Percentiles rank a stretch among this genome's conserved stretches.
Conservation (phyloP, 2,888 invertebrate species). For the Tenthredo notha region DNA sequence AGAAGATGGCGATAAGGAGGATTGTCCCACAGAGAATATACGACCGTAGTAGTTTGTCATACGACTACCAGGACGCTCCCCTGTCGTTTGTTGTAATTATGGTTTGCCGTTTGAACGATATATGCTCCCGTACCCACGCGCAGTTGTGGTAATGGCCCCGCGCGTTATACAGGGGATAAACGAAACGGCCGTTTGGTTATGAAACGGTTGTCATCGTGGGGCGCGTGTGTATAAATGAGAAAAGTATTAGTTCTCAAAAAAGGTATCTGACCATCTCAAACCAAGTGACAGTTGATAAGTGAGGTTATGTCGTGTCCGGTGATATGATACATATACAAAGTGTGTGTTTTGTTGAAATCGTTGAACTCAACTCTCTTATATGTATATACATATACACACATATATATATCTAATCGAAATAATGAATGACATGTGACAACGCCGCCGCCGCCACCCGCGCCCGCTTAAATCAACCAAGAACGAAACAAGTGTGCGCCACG, state of each 20-base stretch:
- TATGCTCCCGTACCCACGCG: conserved; percentile 61
- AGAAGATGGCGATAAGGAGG: neutral
- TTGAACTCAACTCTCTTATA: conserved; percentile 8
- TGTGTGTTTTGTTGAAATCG: conserved; percentile 32
- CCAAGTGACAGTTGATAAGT: conserved; percentile 44
- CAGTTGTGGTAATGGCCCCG: conserved; percentile 67
- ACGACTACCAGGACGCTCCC: conserved; percentile 63
- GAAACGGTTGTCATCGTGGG: conserved; percentile 35
- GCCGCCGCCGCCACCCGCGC: conserved; percentile 17
- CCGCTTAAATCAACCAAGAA: neutral
- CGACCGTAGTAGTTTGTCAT: conserved; percentile 60
- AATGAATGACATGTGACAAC: conserved; percentile 48
- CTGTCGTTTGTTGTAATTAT: conserved; percentile 65
- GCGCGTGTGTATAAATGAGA: conserved; percentile 12
- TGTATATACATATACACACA: neutral
- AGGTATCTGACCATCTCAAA: neutral
- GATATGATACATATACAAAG: neutral
- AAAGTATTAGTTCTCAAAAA: neutral
- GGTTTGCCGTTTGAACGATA: conserved; percentile 66
- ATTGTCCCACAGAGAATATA: conserved; percentile 3
- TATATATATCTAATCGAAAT: neutral
- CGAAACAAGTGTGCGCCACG: conserved; percentile 1
- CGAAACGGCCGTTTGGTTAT: conserved; percentile 56
- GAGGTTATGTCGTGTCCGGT: conserved; percentile 48
- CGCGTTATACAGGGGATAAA: conserved; percentile 62